Evolutionary conservation across 2,888 invertebrate genomes (phyloP), one percentile per base, ranked within the genome.

Genomic region (Eilema caniola): DNA sequence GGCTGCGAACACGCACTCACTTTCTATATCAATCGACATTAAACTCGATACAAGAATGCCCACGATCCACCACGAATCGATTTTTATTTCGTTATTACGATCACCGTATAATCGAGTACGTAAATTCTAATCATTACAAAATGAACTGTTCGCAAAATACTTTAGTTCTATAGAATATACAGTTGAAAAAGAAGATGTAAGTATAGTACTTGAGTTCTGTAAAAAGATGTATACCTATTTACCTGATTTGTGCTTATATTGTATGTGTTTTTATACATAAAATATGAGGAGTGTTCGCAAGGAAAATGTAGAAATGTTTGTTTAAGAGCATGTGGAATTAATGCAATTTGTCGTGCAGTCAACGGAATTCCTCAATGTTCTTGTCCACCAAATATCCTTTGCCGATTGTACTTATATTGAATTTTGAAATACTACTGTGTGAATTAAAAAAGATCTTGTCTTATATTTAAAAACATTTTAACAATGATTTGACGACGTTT

Each of bases 301-400:
- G 93, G 94, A 68, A 95, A 92, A 86, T 98, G 98, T 86, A 97
- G 97, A 82, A 98, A 98, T 91, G 98, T 98, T 1, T 98, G 98
- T 86, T 94, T 96, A 56, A 97, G 97, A 12, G 97, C 97, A 41
- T 98, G 98, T 85, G 98, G 98, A 20, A 92, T 96, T 41, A 98
- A 98, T 89, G 98, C 98, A 0, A 98, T 98, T 83, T 98, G 98
- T 85, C 96, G 97, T 59, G 97, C 98, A 14, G 95, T 97, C 24
- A 97, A 97, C 82, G 96, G 98, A 87, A 95, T 95, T 79, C 97
- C 98, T 0, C 97, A 98, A 83, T 99, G 99, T 89, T 97, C 97
- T 76, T 99, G 99, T 83, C 97, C 98, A 20, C 95, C 96, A 31
- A 97, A 97, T 82, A 28, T 41, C 3, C 41, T 41, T 41, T 41